Conservation (phyloP, 2,113 vertebrate genomes). For the Numenius arquata region DNA sequence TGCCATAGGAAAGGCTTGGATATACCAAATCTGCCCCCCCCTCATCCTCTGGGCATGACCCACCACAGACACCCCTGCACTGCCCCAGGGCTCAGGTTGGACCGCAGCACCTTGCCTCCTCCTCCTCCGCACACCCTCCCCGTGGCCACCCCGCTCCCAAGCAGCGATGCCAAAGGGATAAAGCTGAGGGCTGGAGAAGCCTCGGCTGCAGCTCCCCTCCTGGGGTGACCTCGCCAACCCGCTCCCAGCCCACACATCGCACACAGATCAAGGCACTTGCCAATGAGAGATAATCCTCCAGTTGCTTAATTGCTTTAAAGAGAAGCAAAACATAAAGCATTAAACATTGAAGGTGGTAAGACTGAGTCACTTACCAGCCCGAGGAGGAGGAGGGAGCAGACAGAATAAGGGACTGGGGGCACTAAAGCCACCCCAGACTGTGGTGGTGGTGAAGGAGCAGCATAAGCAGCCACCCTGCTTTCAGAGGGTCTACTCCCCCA, state of each 20-base stretch:
- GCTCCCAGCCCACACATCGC: not conserved
- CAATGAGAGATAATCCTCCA: not conserved
- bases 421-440: not conserved
- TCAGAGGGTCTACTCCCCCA: fast-evolving
- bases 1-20: not conserved
- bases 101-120: not conserved
- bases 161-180: fast-evolving
- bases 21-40: fast-evolving
- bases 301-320: not conserved
- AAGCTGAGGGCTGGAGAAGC: not conserved
- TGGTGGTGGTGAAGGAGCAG: fast-evolving
- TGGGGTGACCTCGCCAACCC: not conserved
- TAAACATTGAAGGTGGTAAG: not conserved
- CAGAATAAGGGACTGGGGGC: fast-evolving
- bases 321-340: not conserved
- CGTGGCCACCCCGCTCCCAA: fast-evolving
- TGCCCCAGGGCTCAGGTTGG: not conserved
- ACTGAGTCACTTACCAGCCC: not conserved
- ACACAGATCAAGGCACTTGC: not conserved
- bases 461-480: not conserved
- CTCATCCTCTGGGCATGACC: not conserved
- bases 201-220: not conserved
- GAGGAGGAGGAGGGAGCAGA: not conserved
- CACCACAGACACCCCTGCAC: fast-evolving
- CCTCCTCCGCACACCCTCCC: too few relatives aligned